These are phyloP conservation scores for Cheirogaleus major DNA, from an alignment of 2,797 vertebrate species.

Conservation along the genomic window DNA sequence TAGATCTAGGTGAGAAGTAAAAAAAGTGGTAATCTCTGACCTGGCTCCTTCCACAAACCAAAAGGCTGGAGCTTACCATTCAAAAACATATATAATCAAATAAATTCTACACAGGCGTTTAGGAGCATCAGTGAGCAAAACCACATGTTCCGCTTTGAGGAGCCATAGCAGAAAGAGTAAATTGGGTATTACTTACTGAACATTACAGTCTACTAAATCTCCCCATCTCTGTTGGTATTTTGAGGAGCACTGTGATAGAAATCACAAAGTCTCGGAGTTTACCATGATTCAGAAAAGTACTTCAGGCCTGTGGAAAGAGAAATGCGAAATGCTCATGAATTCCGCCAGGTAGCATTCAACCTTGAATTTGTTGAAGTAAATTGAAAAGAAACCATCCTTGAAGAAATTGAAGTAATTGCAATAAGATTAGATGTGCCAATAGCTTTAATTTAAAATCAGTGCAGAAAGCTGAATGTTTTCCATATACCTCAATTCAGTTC, in stretches of 20 bases:
- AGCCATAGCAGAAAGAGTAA: slow-evolving; percentile 25
- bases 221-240: slow-evolving; percentile 24
- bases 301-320: not conserved
- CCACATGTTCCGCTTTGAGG: not conserved
- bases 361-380: slow-evolving; percentile 52
- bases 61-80: slow-evolving; percentile 34
- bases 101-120: not conserved
- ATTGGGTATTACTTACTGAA: slow-evolving; percentile 9
- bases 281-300: slow-evolving; percentile 30
- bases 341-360: not conserved
- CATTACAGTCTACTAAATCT: slow-evolving; percentile 26
- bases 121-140: slow-evolving; percentile 13
- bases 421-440: slow-evolving; percentile 7
- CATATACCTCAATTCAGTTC: slow-evolving; percentile 20
- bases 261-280: not conserved
- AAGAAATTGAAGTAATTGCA: slow-evolving; percentile 52
- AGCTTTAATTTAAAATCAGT: slow-evolving; percentile 53
- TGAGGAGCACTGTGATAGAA: slow-evolving; percentile 41
- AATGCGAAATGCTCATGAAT: not conserved
- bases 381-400: slow-evolving; percentile 32
- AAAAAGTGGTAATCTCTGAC: not conserved
- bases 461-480: slow-evolving; percentile 43
- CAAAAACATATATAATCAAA: not conserved
- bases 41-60: slow-evolving; percentile 35
- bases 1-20: slow-evolving; percentile 16